Evolutionary conservation across 2,113 vertebrate genomes (phyloP).

Genomic region (Rhombomys opimus): DNA sequence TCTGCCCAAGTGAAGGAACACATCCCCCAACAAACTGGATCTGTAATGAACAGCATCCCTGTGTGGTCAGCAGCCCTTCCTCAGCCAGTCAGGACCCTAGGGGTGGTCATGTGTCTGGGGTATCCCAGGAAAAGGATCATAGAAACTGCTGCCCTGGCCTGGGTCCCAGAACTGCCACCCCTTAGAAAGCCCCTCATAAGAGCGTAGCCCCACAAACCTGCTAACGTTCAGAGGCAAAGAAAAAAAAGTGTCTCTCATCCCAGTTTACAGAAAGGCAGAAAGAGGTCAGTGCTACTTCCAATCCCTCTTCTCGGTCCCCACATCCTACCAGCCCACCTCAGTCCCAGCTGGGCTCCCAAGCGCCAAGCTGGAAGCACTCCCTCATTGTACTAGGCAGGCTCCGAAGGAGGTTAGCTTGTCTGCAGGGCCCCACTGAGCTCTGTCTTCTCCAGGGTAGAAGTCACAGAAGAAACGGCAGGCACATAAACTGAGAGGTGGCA

Average conservation of each 20-base stretch:
- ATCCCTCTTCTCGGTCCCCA: neutral
- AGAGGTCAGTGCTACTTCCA: neutral
- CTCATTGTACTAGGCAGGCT: neutral
- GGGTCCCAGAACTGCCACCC: neutral
- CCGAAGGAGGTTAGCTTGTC: neutral
- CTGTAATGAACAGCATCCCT: neutral
- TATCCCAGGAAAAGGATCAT: slow-evolving; percentile 26
- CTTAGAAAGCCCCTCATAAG: neutral
- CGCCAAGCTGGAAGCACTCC: neutral
- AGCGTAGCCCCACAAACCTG: neutral
- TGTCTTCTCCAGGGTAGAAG: neutral
- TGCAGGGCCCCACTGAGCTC: neutral
- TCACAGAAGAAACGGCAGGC: neutral
- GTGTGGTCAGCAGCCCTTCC: neutral
- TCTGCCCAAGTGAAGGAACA: neutral
- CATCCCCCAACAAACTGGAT: neutral
- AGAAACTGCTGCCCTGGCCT: slow-evolving; percentile 21
- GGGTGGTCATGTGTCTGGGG: slow-evolving; percentile 7
- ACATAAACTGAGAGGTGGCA: neutral
- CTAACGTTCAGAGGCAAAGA: neutral
- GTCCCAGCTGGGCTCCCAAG: neutral
- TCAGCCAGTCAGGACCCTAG: neutral
- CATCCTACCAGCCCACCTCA: neutral
- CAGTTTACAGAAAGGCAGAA: slow-evolving; percentile 17
- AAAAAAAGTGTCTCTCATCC: neutral